Evolutionary conservation across 2,888 invertebrate species (phyloP).

Genomic region (Keiferia lycopersicella): DNA sequence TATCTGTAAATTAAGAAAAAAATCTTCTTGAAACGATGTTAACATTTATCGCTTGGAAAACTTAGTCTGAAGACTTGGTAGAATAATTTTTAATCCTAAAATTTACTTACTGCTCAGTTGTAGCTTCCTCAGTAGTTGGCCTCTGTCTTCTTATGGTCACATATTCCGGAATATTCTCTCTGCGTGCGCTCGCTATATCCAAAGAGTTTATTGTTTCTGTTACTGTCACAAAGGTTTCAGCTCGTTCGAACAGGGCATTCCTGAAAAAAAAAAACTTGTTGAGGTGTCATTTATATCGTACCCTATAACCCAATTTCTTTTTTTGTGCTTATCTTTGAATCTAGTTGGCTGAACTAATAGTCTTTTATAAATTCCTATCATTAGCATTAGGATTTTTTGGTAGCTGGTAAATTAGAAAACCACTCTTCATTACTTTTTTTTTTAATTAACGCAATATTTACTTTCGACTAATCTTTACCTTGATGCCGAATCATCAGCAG

Average conservation of each 20-base stretch:
- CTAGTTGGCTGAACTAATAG: no score
- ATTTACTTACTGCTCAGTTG: slow-evolving; percentile 72
- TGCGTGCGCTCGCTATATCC: slow-evolving; percentile 55
- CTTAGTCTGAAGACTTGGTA: no score
- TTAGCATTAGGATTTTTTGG: no score
- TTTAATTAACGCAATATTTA: neutral
- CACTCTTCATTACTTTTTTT: no score
- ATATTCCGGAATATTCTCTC: slow-evolving; percentile 81
- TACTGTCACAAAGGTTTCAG: slow-evolving; percentile 56
- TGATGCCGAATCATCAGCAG: slow-evolving; percentile 65
- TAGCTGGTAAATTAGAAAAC: no score
- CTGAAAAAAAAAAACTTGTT: slow-evolving; percentile 40
- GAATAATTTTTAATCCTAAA: no score
- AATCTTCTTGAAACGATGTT: neutral
- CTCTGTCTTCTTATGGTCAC: slow-evolving; percentile 84
- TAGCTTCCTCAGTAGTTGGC: slow-evolving; percentile 72
- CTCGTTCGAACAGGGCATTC: slow-evolving; percentile 70
- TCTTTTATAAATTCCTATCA: no score
- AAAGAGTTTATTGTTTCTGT: slow-evolving; percentile 54
- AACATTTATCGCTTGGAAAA: no score
- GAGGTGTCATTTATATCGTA: no score
- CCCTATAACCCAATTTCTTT: no score
- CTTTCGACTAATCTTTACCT: slow-evolving; percentile 46
- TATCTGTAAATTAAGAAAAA: slow-evolving; percentile 52
- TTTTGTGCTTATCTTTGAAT: no score